Base-by-base conservation (phyloP, 2,797 vertebrate species). In the Alca torda region DNA sequence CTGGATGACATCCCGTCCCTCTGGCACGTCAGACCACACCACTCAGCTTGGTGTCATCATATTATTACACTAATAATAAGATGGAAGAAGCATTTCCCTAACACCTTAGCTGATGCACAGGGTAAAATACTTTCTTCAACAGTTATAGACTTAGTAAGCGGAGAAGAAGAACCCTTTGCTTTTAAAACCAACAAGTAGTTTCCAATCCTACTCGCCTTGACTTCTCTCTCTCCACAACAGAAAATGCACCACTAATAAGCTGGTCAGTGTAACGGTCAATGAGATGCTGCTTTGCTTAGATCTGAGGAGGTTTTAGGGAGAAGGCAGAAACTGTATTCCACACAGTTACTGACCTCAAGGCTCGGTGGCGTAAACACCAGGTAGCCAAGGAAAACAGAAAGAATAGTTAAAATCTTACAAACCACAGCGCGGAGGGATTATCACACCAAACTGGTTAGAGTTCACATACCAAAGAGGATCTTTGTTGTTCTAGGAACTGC, bases 351-450 rank as follows among this genome's bases (percentile, higher is more conserved):
- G 77, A 41, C 48, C 65, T 74, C 60, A 63, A 45, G 79, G 73
- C 76, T 94, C 90, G 68, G 85, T 30, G 76, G 78, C 93, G 73
- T 45, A 91, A 96, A 74, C 51, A 45, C 31, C 46, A 73, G 64
- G 35, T 45, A 82, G 93, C 78, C 93, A 96, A 97, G 86, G 51
- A 87, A 95, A 96, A 95, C 67, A 94, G 56, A 59, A 93, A 70
- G 69, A 81, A 75, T 17, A 95, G 84, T 89, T 94, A 92, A 87
- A 73, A 89, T 35, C 89, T 80, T 74, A 57, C 48, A 93, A 95
- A 91, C 31, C 61, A 16, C 54, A 60, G 18, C 6, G 0, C 1
- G 2, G 43, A 48, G 37, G 93, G 61, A 89, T 85, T 80, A 80
- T 81, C 35, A 24, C 23, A 33, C 61, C 41, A 63, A 70, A 51